Evolutionary conservation across 2,888 invertebrate genomes (phyloP).

Genomic region (Chironomus riparius): DNA sequence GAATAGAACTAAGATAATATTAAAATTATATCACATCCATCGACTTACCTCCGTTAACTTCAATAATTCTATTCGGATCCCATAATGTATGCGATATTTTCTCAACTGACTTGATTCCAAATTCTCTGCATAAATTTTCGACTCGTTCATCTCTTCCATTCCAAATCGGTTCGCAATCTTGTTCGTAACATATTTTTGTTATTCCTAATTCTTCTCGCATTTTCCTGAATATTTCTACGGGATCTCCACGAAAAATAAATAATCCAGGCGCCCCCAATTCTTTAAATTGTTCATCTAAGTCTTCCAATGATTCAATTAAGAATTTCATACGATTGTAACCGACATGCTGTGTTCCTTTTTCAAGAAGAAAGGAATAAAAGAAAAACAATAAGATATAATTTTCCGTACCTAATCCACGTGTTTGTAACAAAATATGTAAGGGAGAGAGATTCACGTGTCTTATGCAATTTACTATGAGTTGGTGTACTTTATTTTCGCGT

Average conservation of each 20-base stretch:
- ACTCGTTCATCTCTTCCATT: constrained; percentile 51
- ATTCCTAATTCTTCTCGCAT: constrained; percentile 53
- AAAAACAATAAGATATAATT: background rate
- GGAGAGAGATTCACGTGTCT: no score
- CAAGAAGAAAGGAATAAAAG: constrained; percentile 27
- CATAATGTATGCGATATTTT: constrained; percentile 63
- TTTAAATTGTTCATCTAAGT: constrained; percentile 52
- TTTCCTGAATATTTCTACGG: constrained; percentile 47
- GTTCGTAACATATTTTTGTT: constrained; percentile 49
- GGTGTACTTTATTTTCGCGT: no score
- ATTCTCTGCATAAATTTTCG: constrained; percentile 46
- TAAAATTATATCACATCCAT: background rate
- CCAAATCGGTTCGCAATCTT: constrained; percentile 68
- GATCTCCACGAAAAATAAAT: constrained; percentile 52
- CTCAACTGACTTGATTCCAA: constrained; percentile 49
- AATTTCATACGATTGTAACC: constrained; percentile 62
- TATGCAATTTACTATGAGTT: no score
- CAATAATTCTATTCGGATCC: constrained; percentile 55
- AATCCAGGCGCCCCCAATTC: constrained; percentile 47
- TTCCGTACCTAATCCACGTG: background rate
- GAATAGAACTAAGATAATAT: background rate
- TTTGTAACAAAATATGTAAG: no score
- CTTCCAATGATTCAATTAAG: constrained; percentile 55
- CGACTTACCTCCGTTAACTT: constrained; percentile 53
- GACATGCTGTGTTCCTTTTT: constrained; percentile 50